These are phyloP conservation scores for Aphrocallistes beatrix DNA, from an alignment of 37 sponge, comb jelly and placozoan species.

Conservation along the genomic window DNA sequence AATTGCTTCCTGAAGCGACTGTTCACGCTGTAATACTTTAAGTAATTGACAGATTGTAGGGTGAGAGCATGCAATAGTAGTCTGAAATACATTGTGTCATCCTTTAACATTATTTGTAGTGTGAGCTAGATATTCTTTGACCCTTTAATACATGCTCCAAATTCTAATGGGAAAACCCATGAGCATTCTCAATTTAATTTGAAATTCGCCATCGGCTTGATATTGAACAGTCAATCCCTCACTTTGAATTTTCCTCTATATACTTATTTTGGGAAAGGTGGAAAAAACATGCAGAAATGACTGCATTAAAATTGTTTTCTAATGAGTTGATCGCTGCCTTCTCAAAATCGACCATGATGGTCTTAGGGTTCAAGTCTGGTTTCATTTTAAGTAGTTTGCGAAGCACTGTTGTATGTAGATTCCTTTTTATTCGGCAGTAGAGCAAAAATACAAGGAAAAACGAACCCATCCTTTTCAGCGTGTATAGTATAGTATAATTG, in stretches of 20 bases:
- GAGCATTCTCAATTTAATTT: neutral
- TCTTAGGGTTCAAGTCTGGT: neutral
- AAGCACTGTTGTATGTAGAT: neutral
- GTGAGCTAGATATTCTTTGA: neutral
- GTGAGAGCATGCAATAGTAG: neutral
- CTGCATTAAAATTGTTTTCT: neutral
- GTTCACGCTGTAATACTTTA: neutral
- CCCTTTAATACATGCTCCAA: neutral
- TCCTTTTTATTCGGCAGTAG: neutral
- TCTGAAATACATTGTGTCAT: neutral
- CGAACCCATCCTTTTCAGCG: neutral
- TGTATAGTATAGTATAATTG: neutral
- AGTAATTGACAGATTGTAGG: neutral
- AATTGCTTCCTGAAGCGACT: neutral
- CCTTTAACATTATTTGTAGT: neutral
- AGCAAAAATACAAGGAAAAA: neutral
- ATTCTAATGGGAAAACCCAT: neutral
- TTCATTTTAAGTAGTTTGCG: neutral
- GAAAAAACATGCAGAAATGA: neutral
- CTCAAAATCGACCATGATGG: neutral
- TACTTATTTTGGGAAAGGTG: neutral
- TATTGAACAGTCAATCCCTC: neutral
- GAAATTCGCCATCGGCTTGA: neutral
- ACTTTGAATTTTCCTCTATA: neutral
- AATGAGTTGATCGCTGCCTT: neutral